Evolutionary conservation across 2,113 vertebrate genomes (phyloP), one percentile per base, ranked within the genome.

Genomic region (Entelurus aequoreus): DNA sequence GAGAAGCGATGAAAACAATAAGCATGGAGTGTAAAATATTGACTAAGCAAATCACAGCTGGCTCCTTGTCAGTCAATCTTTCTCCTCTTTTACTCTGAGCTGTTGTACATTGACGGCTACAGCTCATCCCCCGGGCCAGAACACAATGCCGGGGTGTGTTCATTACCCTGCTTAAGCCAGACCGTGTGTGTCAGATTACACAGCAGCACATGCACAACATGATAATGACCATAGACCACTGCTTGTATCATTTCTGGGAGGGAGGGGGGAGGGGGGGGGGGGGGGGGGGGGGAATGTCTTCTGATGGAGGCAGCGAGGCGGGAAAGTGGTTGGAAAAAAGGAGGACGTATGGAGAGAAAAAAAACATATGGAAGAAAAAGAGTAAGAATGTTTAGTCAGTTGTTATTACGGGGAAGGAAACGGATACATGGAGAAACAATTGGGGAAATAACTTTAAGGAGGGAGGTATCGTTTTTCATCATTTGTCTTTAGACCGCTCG

Each of bases 91-190:
- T 62, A 64, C 62, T 65, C 74, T 77, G 67, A 78, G 75, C 76
- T 72, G 75, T 65, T 75, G 66, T 76, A 77, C 79, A 84, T 84
- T 72, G 78, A 79, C 80, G 76, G 79, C 83, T 79, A 68, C 78
- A 71, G 75, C 50, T 2, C 49, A 36, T 81, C 78, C 80, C 78
- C 8, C 1, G 79, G 74, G 76, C 68, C 68, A 10, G 60, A 80
- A 75, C 68, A 84, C 85, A 86, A 87, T 82, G 69, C 71, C 4
- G 54, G 68, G 81, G 83, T 83, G 82, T 88, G 85, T 86, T 87
- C 80, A 86, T 84, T 84, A 82, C 82, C 71, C 75, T 79, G 80
- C 84, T 84, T 81, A 78, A 78, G 69, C 72, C 59, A 62, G 77
- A 78, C 80, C 76, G 79, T 73, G 71, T 71, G 79, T 69, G 75